These are phyloP conservation scores for Meandrusa payeni DNA, from an alignment of 2,888 invertebrate species.

Conservation along the genomic window DNA sequence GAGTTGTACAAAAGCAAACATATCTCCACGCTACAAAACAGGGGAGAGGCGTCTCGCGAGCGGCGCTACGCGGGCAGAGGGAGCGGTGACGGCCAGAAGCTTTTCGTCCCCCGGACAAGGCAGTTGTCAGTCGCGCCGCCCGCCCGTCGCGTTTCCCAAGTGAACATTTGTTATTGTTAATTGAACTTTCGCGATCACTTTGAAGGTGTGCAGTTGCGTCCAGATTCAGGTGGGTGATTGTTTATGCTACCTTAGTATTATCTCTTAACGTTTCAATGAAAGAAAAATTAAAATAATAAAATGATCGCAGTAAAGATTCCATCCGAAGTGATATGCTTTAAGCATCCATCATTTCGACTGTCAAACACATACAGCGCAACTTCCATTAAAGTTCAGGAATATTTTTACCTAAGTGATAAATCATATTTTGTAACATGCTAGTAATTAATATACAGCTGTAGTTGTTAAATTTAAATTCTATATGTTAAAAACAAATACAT, in stretches of 20 bases:
- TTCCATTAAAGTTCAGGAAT: too few species aligned
- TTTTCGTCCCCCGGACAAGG: constrained; percentile 44
- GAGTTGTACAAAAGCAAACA: constrained; percentile 29
- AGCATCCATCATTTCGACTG: constrained; percentile 35
- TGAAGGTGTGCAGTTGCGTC: constrained; percentile 14
- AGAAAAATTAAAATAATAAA: constrained; percentile 43
- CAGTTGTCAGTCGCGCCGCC: constrained; percentile 47
- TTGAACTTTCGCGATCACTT: constrained; percentile 23
- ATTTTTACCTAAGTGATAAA: too few species aligned
- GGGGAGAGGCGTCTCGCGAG: constrained; percentile 24
- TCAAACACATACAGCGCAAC: too few species aligned
- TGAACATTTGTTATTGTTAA: constrained; percentile 33
- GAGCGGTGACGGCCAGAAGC: constrained; percentile 37
- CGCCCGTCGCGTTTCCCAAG: constrained; percentile 31
- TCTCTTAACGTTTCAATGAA: constrained; percentile 34
- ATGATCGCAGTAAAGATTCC: constrained; percentile 48
- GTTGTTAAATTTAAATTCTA: too few species aligned
- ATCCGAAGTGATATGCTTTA: constrained; percentile 35
- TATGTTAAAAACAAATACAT: constrained; percentile 18
- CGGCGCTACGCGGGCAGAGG: constrained; percentile 21
- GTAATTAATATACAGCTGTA: too few species aligned
- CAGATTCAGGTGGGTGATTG: constrained; percentile 30
- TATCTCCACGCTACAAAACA: constrained; percentile 27
- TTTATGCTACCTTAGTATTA: background rate
- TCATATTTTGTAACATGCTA: too few species aligned